Evolutionary conservation across 1,140 invertebrate species (phyloP).

Genomic region (Drosophila gunungcola): DNA sequence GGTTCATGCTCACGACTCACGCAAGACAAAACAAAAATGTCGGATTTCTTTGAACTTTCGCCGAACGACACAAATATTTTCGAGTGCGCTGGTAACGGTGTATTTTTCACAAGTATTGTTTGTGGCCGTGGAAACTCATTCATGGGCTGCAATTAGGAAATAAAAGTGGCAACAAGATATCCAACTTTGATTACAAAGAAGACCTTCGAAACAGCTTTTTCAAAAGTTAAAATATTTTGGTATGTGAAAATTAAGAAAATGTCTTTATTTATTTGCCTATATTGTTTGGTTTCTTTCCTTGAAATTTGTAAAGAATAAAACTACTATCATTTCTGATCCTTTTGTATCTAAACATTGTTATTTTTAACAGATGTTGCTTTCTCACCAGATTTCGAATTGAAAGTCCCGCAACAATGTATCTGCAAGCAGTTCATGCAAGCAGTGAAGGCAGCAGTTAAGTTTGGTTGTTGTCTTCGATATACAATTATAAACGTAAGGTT

Average conservation of each 20-base stretch:
- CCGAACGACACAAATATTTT: slow-evolving; percentile 29
- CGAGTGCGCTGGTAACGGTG: slow-evolving; percentile 11
- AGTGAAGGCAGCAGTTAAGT: slow-evolving; percentile 16
- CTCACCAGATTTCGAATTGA: not conserved
- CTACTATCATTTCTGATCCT: not conserved
- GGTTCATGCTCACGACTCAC: slow-evolving; percentile 56
- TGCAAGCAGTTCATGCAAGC: slow-evolving; percentile 34
- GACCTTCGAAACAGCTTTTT: not conserved
- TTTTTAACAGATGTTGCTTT: too few species aligned
- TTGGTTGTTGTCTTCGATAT: slow-evolving; percentile 50
- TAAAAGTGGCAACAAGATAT: slow-evolving; percentile 23
- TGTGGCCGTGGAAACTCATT: slow-evolving; percentile 59
- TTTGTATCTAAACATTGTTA: not conserved
- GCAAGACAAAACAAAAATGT: slow-evolving; percentile 74
- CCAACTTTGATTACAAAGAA: slow-evolving; percentile 29
- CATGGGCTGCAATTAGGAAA: slow-evolving; percentile 57
- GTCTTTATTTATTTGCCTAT: too few species aligned
- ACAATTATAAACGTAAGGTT: not conserved
- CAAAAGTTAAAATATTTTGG: not conserved
- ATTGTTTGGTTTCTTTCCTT: not conserved
- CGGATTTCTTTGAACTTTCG: slow-evolving; percentile 69
- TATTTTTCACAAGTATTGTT: slow-evolving; percentile 31
- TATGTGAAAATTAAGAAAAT: not conserved
- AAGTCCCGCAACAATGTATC: slow-evolving; percentile 2
- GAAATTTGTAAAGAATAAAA: not conserved